These are phyloP conservation scores for Chondrilla cf. caribensis DNA, from an alignment of 37 sponge, comb jelly and placozoan genomes.

Conservation along the genomic window DNA sequence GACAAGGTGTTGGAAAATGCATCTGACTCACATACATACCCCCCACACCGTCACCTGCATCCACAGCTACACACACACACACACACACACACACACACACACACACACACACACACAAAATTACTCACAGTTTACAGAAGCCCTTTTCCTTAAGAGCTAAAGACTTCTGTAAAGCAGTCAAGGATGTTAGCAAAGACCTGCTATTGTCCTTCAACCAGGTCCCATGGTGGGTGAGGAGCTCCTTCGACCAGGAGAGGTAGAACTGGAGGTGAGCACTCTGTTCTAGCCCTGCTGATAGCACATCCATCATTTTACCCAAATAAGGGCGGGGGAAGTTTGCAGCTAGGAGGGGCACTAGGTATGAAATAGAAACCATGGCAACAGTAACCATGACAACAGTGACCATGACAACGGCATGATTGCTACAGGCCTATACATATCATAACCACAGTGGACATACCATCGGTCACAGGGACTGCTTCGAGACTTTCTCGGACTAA, in stretches of 20 bases:
- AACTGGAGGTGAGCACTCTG: conserved; percentile 71
- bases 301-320: conserved; percentile 52
- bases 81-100: neutral
- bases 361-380: neutral
- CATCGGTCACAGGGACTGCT: conserved; percentile 51
- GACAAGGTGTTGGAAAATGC: too few relatives aligned
- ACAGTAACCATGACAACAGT: neutral
- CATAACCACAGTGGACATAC: conserved; percentile 25
- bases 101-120: neutral
- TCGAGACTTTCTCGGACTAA: conserved; percentile 70
- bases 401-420: neutral
- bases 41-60: too few relatives aligned
- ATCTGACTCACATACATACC: too few relatives aligned
- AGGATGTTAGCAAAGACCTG: conserved; percentile 6
- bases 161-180: conserved; percentile 70
- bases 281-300: conserved; percentile 60
- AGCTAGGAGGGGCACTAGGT: conserved; percentile 47
- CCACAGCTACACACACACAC: too few relatives aligned
- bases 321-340: conserved; percentile 42
- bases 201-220: conserved; percentile 39
- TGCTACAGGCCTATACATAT: neutral
- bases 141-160: conserved; percentile 50
- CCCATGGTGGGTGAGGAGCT: conserved; percentile 51
- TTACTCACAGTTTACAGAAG: conserved; percentile 65
- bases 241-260: conserved; percentile 77